Evolutionary conservation across 2,888 invertebrate genomes (phyloP), one percentile per base, ranked within the genome.

Genomic region (Mythimna ferrago): DNA sequence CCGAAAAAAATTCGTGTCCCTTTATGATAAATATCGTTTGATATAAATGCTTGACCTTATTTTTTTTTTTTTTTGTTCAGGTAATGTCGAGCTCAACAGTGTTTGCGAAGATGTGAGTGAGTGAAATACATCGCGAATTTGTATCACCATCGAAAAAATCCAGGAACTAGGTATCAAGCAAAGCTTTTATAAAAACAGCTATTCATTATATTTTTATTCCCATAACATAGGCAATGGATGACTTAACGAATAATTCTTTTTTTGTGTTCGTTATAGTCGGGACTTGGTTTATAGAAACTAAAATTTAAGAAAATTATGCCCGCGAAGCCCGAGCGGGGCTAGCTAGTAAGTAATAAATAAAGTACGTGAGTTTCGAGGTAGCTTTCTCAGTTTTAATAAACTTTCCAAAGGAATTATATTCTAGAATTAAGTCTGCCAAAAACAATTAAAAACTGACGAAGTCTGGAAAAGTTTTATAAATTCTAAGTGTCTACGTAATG

Each of bases 1-100:
- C 48, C 32, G 35, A 66, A 74, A 58, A 70, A 51, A 44, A 65
- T 51, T 61, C 65, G 76, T 71, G 64, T 51, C 21, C 38, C 35
- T 16, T 69, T 58, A 65, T 56, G 58, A 63, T 81, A 72, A 72
- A 81, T 44, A 51, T 66, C 58, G 38, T 81, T 71, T 16, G 26
- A 35, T 63, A 44, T 76, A 76, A 63, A 81, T 53, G n/a, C 51
- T 56, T 82, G 67, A 57, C 58, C 74, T 21, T 62, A 68, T 77
- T 71, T 77, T 75, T 69, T 62, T 71, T 77, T 71, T 77, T 75
- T 69, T 80, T 11, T 35, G 82, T 71, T 6, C 79, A 81, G 81
- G 81, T 81, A 81, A 66, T 64, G 32, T 48, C 66, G n/a, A 74
- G 66, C 19, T 57, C 48, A 66, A 14, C 19, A 26, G 54, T 79